Evolutionary conservation across 1,140 invertebrate species (phyloP), one percentile per base, ranked within the genome.

Genomic region (Bombus ignitus): DNA sequence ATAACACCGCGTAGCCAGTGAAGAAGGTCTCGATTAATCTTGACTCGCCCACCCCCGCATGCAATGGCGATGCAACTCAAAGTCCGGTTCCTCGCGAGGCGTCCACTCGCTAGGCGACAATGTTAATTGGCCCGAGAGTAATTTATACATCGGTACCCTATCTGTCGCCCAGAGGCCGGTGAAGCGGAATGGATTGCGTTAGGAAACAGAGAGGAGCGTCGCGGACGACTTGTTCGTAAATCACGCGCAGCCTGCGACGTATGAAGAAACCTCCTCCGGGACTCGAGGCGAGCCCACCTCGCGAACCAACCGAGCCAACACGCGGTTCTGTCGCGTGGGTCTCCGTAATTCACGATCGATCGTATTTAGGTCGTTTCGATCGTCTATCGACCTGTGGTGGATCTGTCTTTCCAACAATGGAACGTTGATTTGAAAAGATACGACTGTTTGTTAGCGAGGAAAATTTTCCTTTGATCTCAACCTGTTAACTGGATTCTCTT

Each of bases 121-220:
- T 90, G 88, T 90, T 90, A 90, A 90, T 90, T 90, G 86, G 89
- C 82, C 78, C 81, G 42, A 68, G 71, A 44, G 83, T 90, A 90
- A 90, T 90, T 90, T 90, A 90, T 90, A 87, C 81, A 62, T 80
- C 76, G 87, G 77, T 76, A 44, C 65, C 66, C 71, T 62, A 85
- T 85, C 77, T 72, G 83, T 85, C 83, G 66, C 39, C 57, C 32
- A 32, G n/a, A 37, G 83, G 75, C 66, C 35, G 44, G n/a, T 25
- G 66, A 72, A 87, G 76, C 81, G 71, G 57, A 76, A 76, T 87
- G 86, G 77, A 89, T 88, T 47, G 81, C 80, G 62, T 75, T 84
- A 87, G 81, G 77, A 72, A 88, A 88, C 86, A 65, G 65, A 59
- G 81, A 73, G 62, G 65, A 39, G 71, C 66, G 71, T 44, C 76